Evolutionary conservation across 1,140 invertebrate species (phyloP), one percentile per base, ranked within the genome.

Genomic region (Bradynema listronoti): DNA sequence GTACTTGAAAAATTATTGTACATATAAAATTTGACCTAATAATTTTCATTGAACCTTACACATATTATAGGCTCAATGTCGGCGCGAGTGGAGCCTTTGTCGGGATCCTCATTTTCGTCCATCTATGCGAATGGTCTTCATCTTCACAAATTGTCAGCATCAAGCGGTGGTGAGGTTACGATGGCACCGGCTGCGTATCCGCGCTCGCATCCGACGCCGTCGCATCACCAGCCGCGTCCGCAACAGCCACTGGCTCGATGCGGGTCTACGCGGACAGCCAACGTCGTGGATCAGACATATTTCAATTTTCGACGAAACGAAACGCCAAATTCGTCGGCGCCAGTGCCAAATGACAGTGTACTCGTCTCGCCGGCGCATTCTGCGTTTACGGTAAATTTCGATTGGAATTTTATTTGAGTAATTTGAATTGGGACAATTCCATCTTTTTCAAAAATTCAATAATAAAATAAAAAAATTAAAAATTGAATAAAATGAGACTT

Each of bases 121-220:
- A 56, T 36, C 19, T 46, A 36, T 24, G 16, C 25, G 14, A 49
- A 49, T 19, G 52, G 52, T 49, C 61, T 62, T 11, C 46, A 66
- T 27, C 63, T 62, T 6, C 60, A 62, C 63, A 62, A 62, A 58
- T 63, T 62, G 14, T 58, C 63, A 9, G 41, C 50, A 11, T 3
- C 33, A 39, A 14, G 36, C 36, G 19, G 36, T 19, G n/a, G n/a
- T n/a, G n/a, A n/a, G n/a, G n/a, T n/a, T n/a, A n/a, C n/a, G n/a
- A n/a, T n/a, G n/a, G n/a, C n/a, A n/a, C n/a, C n/a, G n/a, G 3
- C 52, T 47, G 50, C 33, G 32, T 55, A 4, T 30, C 53, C 22
- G n/a, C n/a, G 50, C 24, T 55, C 33, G 41, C 32, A 55, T 55
- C 52, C 24, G 3, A 27, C 19, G 19, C 3, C 27, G 19, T 27